These are phyloP conservation scores for Chrysodeixis includens DNA, from an alignment of 2,888 invertebrate species.

Conservation along the genomic window DNA sequence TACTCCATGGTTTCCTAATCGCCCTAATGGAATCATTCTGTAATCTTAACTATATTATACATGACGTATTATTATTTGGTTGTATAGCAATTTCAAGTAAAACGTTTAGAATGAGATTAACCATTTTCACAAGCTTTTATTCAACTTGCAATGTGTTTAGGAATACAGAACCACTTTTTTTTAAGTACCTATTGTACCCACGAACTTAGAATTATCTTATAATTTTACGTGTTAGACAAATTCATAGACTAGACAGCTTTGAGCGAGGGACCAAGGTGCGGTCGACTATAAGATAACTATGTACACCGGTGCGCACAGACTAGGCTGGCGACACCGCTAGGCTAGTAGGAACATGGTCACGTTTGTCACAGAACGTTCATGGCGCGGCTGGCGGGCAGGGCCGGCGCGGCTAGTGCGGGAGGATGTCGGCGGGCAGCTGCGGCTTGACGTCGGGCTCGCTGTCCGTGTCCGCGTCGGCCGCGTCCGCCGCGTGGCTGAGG, in stretches of 20 bases:
- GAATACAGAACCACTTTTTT: too few relatives aligned
- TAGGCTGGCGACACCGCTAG: neutral
- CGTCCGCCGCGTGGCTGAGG: slow-evolving; percentile 42
- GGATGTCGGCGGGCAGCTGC: slow-evolving; percentile 13
- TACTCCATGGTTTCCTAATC: too few relatives aligned
- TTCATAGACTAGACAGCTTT: neutral
- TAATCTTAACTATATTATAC: too few relatives aligned
- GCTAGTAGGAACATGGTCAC: slow-evolving; percentile 9
- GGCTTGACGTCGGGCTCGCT: slow-evolving; percentile 17
- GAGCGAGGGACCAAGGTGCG: neutral
- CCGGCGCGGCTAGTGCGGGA: slow-evolving; percentile 18
- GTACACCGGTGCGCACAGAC: neutral
- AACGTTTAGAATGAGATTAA: too few relatives aligned
- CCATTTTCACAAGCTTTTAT: too few relatives aligned
- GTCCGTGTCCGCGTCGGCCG: slow-evolving; percentile 43
- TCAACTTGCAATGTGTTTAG: too few relatives aligned
- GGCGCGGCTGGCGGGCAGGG: slow-evolving; percentile 3
- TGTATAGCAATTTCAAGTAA: too few relatives aligned
- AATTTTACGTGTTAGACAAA: neutral
- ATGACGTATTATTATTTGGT: too few relatives aligned
- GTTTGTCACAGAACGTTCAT: neutral
- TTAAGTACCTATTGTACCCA: too few relatives aligned
- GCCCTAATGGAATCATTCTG: too few relatives aligned
- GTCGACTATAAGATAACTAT: neutral
- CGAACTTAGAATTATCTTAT: too few relatives aligned